Evolutionary conservation across 2,797 vertebrate genomes (phyloP), one percentile per base, ranked within the genome.

Genomic region (Poecilia picta): DNA sequence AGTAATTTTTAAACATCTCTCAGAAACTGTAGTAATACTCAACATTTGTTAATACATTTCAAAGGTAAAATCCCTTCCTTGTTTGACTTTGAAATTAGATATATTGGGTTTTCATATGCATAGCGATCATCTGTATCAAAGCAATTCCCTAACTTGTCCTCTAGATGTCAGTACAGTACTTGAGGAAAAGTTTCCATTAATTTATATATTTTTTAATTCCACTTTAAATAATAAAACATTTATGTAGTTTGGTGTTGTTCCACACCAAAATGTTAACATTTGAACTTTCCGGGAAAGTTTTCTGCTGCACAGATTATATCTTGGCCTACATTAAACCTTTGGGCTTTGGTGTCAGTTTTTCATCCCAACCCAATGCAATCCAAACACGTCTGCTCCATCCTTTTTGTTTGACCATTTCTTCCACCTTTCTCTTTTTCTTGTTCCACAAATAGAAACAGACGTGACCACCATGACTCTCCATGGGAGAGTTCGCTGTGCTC

Each of bases 401-500:
- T 80, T 4, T 79, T 39, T 80, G 39, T 46, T 57, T 41, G 25
- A 23, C n/a, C 15, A 46, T 49, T 73, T 76, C 47, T 11, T 55
- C 46, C 31, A 1, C 51, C n/a, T 57, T 43, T 62, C 4, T 73
- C 25, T 71, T 73, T 74, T 71, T 41, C 57, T 70, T 75, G 83
- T 76, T 49, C 68, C 74, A 72, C 77, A 84, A 36, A 83, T 43
- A 51, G 47, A 64, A 16, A 75, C 39, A 85, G 41, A 83, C 70
- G 72, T 71, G 76, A 79, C 74, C 78, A 80, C 66, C 74, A 33
- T 80, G 79, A 41, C 76, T 87, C 90, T 89, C 83, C 86, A 85
- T 3, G 77, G 89, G 93, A 91, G 90, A 86, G 78, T 88, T 91
- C 77, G 87, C 88, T 84, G 82, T 75, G 73, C 79, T 91, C 95